Conservation (phyloP, 2,888 invertebrate species). For the Limnephilus rhombicus region DNA sequence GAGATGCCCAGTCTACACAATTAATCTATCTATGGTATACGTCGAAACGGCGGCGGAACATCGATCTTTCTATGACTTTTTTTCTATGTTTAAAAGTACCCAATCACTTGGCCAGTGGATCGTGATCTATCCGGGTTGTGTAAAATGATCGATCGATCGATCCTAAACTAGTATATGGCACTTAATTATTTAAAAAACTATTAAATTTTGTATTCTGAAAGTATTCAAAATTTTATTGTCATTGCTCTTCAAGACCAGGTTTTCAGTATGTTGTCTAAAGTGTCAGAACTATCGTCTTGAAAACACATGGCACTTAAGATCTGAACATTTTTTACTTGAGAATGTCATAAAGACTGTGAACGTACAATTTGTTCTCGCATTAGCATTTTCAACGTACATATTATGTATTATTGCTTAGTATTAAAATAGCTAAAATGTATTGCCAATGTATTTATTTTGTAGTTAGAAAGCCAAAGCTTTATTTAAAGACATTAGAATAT, state of each 20-base stretch:
- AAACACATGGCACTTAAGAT: neutral
- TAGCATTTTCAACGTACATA: neutral
- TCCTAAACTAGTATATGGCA: no score
- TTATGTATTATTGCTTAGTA: neutral
- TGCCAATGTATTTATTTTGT: slow-evolving; percentile 54
- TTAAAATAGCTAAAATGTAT: slow-evolving; percentile 5
- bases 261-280: neutral
- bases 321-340: neutral
- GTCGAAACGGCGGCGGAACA: no score
- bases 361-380: neutral
- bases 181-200: neutral
- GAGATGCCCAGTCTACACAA: no score
- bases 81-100: no score
- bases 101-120: no score
- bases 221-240: neutral
- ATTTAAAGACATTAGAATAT: slow-evolving; percentile 40
- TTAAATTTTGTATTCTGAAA: neutral
- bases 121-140: no score
- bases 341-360: neutral
- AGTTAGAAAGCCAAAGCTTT: slow-evolving; percentile 53
- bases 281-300: neutral
- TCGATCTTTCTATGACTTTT: no score
- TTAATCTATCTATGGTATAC: no score
- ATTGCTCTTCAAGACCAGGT: neutral
- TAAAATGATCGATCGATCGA: no score